Conservation (phyloP, 35 echinoderm and acorn worm genomes). For the Lytechinus pictus region DNA sequence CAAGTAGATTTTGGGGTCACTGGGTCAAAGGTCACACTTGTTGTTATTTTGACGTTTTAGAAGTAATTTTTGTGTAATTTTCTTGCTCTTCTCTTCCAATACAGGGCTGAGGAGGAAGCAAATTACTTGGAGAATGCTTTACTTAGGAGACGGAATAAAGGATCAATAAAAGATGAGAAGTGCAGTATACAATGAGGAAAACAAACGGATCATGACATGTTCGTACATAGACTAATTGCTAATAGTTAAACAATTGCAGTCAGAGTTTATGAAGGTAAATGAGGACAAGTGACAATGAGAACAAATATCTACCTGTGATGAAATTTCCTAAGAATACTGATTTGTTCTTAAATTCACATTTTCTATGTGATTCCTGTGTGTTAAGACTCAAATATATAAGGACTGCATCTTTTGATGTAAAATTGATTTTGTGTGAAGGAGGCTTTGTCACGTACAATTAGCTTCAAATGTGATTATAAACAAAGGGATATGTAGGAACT, state of each 20-base stretch:
- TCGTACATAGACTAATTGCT: too few relatives aligned
- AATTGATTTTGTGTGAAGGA: not conserved
- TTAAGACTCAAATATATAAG: not conserved
- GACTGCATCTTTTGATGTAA: not conserved
- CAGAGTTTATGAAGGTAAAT: not conserved
- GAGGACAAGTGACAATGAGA: not conserved
- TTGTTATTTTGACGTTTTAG: too few relatives aligned
- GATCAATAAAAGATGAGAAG: constrained; percentile 56
- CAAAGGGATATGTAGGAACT: not conserved
- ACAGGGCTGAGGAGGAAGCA: constrained; percentile 68
- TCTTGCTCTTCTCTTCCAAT: not conserved
- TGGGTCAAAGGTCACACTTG: too few relatives aligned
- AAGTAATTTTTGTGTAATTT: too few relatives aligned
- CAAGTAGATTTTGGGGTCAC: too few relatives aligned
- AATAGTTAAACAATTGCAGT: not conserved
- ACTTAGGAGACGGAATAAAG: constrained; percentile 48
- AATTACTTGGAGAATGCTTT: constrained; percentile 66
- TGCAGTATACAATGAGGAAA: constrained; percentile 65
- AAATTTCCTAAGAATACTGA: not conserved
- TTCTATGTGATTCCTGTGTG: not conserved
- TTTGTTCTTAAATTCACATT: not conserved
- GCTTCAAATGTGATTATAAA: not conserved
- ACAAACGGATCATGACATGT: not conserved
- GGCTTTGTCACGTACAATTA: not conserved
- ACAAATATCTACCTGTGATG: not conserved